Percentiles rank a stretch among this genome's conserved stretches.
Evolutionary conservation across 2,797 vertebrate species (phyloP).

Genomic region (Ctenosaura bakeri): DNA sequence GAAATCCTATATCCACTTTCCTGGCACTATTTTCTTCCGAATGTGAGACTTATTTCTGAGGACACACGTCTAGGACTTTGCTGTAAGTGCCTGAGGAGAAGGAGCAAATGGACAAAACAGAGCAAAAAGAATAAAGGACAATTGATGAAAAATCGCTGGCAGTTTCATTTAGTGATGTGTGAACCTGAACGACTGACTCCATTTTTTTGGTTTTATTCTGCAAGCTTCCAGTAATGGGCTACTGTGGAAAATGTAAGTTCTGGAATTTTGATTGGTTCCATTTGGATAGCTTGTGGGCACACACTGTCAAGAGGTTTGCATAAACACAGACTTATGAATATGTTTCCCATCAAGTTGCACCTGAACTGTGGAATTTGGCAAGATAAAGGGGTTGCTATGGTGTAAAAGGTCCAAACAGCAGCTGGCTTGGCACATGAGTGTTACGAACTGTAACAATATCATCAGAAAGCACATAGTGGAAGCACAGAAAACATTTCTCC

Average conservation of each 20-base stretch:
- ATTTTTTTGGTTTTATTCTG: neutral
- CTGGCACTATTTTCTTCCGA: neutral
- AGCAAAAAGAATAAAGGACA: neutral
- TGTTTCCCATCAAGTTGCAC: neutral
- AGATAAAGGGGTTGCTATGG: neutral
- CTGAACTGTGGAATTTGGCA: slow-evolving; percentile 1
- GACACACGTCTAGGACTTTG: neutral
- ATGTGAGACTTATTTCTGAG: neutral
- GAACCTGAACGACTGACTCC: neutral
- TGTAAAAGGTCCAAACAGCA: neutral
- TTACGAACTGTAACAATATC: neutral
- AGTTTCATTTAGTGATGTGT: neutral
- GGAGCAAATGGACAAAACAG: neutral
- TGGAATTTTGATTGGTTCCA: neutral
- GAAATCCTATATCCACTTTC: neutral
- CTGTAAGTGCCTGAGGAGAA: neutral
- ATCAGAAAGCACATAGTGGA: neutral
- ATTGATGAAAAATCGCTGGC: neutral
- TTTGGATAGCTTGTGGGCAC: neutral
- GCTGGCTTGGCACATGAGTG: neutral
- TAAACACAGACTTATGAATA: neutral
- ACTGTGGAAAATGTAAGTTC: neutral
- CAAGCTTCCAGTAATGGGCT: slow-evolving; percentile 1
- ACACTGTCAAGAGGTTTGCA: neutral
- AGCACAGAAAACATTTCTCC: neutral